These are phyloP conservation scores for Azemiops feae DNA, from an alignment of 2,113 vertebrate genomes.

Conservation along the genomic window DNA sequence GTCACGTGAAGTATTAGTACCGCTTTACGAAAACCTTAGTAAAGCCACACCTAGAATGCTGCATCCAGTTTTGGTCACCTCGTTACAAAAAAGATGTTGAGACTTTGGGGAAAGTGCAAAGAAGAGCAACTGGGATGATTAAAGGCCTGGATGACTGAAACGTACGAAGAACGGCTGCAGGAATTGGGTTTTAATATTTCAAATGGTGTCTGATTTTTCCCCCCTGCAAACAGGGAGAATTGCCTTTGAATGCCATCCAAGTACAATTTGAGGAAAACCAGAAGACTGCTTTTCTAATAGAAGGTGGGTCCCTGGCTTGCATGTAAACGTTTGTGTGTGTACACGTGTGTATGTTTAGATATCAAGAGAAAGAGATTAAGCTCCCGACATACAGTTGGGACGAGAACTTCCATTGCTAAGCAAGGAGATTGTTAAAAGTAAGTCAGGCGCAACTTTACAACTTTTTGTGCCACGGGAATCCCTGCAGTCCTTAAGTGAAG, in stretches of 20 bases:
- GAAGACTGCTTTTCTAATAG: conserved; percentile 87
- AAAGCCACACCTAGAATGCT: too few relatives aligned
- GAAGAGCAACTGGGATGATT: too few relatives aligned
- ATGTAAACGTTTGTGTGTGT: too few relatives aligned
- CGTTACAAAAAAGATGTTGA: too few relatives aligned
- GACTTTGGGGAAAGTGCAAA: too few relatives aligned
- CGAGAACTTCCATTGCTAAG: background rate
- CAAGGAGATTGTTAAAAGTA: background rate
- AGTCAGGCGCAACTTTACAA: background rate
- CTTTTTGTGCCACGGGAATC: too few relatives aligned
- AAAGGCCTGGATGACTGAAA: too few relatives aligned
- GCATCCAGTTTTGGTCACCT: too few relatives aligned
- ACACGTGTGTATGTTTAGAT: background rate
- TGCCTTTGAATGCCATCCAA: conserved; percentile 86
- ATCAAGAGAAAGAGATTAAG: background rate
- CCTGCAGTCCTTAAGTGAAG: too few relatives aligned
- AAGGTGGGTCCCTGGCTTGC: conserved; percentile 72
- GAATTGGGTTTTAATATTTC: background rate
- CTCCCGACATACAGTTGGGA: background rate
- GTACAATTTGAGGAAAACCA: conserved; percentile 86
- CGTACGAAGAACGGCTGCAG: too few relatives aligned
- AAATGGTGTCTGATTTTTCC: background rate
- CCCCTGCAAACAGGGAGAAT: conserved; percentile 81
- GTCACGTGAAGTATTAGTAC: too few relatives aligned
- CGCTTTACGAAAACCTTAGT: too few relatives aligned